Conservation (phyloP, 2,888 invertebrate genomes). For the Epinotia brunnichana region DNA sequence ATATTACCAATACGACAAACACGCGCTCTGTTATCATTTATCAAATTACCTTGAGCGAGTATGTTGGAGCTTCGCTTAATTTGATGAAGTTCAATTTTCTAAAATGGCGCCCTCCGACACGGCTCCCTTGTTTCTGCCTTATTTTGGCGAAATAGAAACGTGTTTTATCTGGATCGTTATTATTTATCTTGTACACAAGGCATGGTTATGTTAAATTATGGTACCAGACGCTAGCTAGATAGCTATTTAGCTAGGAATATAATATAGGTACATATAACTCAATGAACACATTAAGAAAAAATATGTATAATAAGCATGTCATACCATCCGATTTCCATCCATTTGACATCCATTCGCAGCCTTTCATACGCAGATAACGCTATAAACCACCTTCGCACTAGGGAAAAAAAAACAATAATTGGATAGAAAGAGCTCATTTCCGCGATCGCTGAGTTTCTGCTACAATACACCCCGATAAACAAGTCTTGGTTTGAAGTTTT, state of each 20-base stretch:
- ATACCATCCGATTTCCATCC: too few relatives aligned
- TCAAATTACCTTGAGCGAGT: conserved; percentile 27
- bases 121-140: conserved; percentile 16
- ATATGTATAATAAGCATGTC: too few relatives aligned
- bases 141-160: conserved; percentile 19
- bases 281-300: too few relatives aligned
- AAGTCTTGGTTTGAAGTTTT: not conserved
- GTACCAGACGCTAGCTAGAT: too few relatives aligned
- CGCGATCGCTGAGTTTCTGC: conserved; percentile 8
- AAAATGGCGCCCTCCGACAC: conserved; percentile 28
- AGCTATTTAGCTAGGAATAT: too few relatives aligned
- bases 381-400: not conserved
- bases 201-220: not conserved
- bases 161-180: conserved; percentile 14
- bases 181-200: not conserved
- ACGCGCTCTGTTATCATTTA: conserved; percentile 23
- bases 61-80: conserved; percentile 29
- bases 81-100: conserved; percentile 29
- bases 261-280: too few relatives aligned
- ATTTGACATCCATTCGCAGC: too few relatives aligned
- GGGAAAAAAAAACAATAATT: conserved; percentile 36
- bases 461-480: conserved; percentile 12
- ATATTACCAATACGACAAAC: conserved; percentile 16
- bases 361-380: not conserved
- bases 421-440: conserved; percentile 26